phyloP scores from a whole-genome alignment of 2,888 invertebrate species.

The Proisotoma minuta region DNA sequence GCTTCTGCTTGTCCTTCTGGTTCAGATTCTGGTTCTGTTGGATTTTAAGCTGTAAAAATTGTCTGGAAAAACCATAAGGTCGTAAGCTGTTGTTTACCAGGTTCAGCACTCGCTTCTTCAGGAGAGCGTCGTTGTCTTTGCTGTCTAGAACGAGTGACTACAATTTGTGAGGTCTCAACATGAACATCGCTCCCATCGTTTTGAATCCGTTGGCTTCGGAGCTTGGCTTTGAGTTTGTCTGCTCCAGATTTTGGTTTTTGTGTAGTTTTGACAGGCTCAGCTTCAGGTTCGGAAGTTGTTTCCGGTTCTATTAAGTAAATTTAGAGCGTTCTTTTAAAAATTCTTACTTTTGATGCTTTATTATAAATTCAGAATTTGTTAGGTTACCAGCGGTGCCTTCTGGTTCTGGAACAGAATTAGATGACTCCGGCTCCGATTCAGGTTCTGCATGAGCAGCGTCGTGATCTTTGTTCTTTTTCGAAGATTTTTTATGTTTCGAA shows the following conservation, averaged over 20 bases:
- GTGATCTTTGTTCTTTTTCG: slow-evolving; percentile 33
- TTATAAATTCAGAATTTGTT: slow-evolving; percentile 8
- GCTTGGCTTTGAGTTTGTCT: slow-evolving; percentile 28
- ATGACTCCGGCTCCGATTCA: slow-evolving; percentile 51
- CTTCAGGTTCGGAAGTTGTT: slow-evolving; percentile 53
- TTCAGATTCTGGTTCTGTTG: slow-evolving; percentile 49
- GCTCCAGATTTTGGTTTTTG: slow-evolving; percentile 32
- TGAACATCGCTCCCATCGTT: slow-evolving; percentile 31
- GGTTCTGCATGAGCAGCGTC: slow-evolving; percentile 42
- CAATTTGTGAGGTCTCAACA: slow-evolving; percentile 39
- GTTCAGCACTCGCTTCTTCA: slow-evolving; percentile 28
- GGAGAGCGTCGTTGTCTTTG: slow-evolving; percentile 30
- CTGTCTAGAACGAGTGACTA: slow-evolving; percentile 25
- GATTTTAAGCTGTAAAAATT: background rate
- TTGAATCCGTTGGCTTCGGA: slow-evolving; percentile 16
- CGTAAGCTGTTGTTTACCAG: slow-evolving; percentile 25
- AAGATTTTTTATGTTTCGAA: slow-evolving; percentile 48
- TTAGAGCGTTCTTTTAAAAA: no score
- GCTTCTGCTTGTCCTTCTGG: slow-evolving; percentile 49
- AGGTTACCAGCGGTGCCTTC: slow-evolving; percentile 21
- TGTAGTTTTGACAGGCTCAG: slow-evolving; percentile 35
- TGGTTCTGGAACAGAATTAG: slow-evolving; percentile 48
- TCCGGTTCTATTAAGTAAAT: slow-evolving; percentile 50
- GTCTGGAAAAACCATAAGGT: background rate
- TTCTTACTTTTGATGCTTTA: background rate